Percentiles rank a stretch among this genome's conserved stretches.
These are phyloP conservation scores for Oncopodura yosiiana DNA, from an alignment of 1,140 invertebrate species.

Conservation along the genomic window DNA sequence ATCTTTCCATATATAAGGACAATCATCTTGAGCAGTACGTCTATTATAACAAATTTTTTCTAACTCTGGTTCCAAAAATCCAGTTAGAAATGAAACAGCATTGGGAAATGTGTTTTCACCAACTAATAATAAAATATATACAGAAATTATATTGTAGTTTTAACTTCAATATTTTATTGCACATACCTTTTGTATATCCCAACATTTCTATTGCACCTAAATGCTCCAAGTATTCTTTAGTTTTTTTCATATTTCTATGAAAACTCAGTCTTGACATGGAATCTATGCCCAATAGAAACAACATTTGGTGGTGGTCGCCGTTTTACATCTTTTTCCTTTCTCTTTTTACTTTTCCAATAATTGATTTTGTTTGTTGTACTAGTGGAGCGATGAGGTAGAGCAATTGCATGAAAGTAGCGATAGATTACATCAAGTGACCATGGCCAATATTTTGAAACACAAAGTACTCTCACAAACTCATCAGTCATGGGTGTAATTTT, in stretches of 20 bases:
- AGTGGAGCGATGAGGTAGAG: constrained; percentile 11
- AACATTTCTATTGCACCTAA: constrained; percentile 32
- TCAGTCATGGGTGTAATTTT: constrained; percentile 6
- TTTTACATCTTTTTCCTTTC: not conserved
- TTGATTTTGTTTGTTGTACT: constrained; percentile 17
- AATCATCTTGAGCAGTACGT: constrained; percentile 16
- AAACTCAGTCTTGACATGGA: constrained; percentile 28
- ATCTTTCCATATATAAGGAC: constrained; percentile 28
- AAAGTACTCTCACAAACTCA: constrained; percentile 24
- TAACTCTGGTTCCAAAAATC: constrained; percentile 11
- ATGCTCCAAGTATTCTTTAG: constrained; percentile 17
- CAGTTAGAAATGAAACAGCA: constrained; percentile 17
- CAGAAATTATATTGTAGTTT: not conserved
- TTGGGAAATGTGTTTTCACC: constrained; percentile 33
- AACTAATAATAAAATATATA: constrained; percentile 18
- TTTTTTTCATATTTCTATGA: constrained; percentile 27
- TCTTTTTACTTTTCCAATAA: constrained; percentile 11
- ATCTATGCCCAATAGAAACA: constrained; percentile 27
- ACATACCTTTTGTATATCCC: constrained; percentile 30
- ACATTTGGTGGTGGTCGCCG: constrained; percentile 17
- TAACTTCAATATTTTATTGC: too few relatives aligned
- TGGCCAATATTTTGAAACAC: constrained; percentile 25
- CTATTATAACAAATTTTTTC: constrained; percentile 11
- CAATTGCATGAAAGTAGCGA: constrained; percentile 25
- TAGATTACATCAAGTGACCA: constrained; percentile 21